These are phyloP conservation scores for Cryptotermes secundus DNA, from an alignment of 1,140 invertebrate genomes.

Conservation along the genomic window DNA sequence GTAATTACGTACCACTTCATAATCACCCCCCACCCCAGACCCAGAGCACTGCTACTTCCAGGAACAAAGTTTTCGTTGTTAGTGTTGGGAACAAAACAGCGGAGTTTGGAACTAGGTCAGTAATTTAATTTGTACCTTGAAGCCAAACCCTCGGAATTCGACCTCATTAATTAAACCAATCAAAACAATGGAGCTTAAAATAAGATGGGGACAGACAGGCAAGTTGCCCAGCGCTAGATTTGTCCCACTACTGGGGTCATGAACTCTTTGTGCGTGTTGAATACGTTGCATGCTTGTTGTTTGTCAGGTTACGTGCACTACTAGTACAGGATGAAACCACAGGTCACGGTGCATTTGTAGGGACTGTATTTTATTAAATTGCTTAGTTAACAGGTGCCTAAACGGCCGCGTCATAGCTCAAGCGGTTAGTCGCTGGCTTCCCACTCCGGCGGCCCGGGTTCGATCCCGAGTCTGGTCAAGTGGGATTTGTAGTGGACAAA, in stretches of 20 bases:
- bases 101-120: background rate
- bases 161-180: background rate
- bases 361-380: no score
- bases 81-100: background rate
- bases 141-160: background rate
- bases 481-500: no score
- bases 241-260: background rate
- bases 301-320: no score
- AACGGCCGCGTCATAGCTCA: no score
- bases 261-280: background rate
- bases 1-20: background rate
- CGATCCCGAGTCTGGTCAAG: no score
- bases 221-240: background rate
- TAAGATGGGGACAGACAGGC: background rate
- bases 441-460: no score
- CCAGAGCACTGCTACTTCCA: background rate
- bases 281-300: background rate
- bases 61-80: background rate
- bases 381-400: no score
- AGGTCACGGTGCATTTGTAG: no score
- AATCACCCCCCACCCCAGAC: background rate
- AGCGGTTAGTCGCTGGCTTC: no score
- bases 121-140: background rate
- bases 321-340: no score
- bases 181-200: slow-evolving; percentile 1